Evolutionary conservation across 2,888 invertebrate species (phyloP).

Genomic region (Baronia brevicornis): DNA sequence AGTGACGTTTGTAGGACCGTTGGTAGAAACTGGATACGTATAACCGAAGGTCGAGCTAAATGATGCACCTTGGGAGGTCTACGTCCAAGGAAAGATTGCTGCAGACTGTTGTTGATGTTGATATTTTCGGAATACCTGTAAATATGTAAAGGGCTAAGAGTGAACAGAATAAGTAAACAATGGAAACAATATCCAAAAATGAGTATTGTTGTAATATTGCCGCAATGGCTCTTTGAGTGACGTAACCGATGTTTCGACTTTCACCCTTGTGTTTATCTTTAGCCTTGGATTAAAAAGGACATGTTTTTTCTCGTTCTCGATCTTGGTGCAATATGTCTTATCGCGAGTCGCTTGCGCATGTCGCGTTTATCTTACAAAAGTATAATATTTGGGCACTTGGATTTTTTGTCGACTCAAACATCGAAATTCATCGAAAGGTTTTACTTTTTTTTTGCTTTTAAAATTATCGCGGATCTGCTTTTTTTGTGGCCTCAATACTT

Average conservation of each 20-base stretch:
- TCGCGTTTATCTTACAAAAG: conserved; percentile 37
- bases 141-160: too few relatives aligned
- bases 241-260: neutral
- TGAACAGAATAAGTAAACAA: neutral
- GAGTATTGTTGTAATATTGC: neutral
- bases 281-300: conserved; percentile 43
- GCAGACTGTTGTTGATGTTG: too few relatives aligned
- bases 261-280: conserved; percentile 21
- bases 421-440: conserved; percentile 3
- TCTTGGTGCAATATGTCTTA: conserved; percentile 37
- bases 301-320: conserved; percentile 36
- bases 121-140: too few relatives aligned
- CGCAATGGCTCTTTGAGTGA: neutral
- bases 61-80: too few relatives aligned
- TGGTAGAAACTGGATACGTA: too few relatives aligned
- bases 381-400: conserved; percentile 54
- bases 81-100: too few relatives aligned
- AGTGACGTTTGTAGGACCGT: too few relatives aligned
- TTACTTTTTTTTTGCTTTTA: neutral
- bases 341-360: conserved; percentile 34
- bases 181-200: neutral
- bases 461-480: too few relatives aligned
- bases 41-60: too few relatives aligned
- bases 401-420: conserved; percentile 16
- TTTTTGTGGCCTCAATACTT: too few relatives aligned